phyloP scores from a whole-genome alignment of 2,888 invertebrate genomes.

The Lasioglossum villosulum region DNA sequence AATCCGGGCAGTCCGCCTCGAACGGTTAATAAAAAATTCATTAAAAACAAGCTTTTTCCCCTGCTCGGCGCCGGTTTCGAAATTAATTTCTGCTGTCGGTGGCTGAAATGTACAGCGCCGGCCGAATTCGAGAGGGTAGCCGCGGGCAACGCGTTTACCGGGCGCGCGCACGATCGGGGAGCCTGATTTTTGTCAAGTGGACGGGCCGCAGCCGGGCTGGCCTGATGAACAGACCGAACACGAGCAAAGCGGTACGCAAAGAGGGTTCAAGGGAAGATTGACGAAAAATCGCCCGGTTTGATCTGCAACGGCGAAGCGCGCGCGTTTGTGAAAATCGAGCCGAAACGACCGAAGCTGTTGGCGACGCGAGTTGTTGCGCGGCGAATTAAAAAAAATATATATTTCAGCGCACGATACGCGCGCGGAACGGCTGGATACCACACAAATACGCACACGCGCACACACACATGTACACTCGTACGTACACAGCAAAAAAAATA shows the following conservation, averaged over 20 bases:
- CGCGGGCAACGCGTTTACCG: slow-evolving; percentile 26
- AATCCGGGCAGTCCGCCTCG: neutral
- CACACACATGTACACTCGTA: neutral
- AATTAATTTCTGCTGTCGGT: slow-evolving; percentile 55
- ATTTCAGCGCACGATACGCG: neutral
- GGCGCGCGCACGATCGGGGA: slow-evolving; percentile 12
- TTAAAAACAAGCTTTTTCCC: neutral
- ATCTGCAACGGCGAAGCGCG: slow-evolving; percentile 7
- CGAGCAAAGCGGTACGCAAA: neutral
- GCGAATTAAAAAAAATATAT: slow-evolving; percentile 41
- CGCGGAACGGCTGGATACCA: neutral
- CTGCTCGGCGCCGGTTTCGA: neutral
- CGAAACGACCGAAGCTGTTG: slow-evolving; percentile 30
- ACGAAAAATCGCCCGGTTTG: slow-evolving; percentile 30
- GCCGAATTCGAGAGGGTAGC: slow-evolving; percentile 50
- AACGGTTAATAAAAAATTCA: slow-evolving; percentile 5
- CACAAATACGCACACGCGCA: too few relatives aligned
- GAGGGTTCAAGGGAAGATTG: neutral
- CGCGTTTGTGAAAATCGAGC: slow-evolving; percentile 58
- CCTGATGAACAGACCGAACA: neutral
- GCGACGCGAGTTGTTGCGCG: slow-evolving; percentile 36
- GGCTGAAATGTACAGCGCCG: slow-evolving; percentile 35
- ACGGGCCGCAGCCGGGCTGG: slow-evolving; percentile 14
- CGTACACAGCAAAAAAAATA: neutral
- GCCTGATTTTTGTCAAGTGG: slow-evolving; percentile 65